phyloP scores from a whole-genome alignment of 2,113 vertebrate species.

The Gnathonemus echidnorhynchus region DNA sequence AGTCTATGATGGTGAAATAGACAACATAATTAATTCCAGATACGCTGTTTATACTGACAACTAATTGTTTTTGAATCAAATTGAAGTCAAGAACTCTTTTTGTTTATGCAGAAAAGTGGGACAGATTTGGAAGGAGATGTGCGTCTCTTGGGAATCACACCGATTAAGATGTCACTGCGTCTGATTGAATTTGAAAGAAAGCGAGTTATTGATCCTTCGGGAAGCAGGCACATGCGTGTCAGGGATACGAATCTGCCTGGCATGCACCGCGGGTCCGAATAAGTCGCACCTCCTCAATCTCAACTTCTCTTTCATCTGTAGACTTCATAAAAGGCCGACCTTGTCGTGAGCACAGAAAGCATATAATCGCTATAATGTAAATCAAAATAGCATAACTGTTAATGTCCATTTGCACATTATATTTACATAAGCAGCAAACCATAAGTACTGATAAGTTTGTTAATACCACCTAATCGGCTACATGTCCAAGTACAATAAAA shows the following conservation, averaged over 20 bases:
- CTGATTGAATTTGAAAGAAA: constrained; percentile 22
- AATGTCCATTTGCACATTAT: neutral
- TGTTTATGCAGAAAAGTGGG: neutral
- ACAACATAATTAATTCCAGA: neutral
- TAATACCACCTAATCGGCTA: neutral
- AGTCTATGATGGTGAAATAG: neutral
- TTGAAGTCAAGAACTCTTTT: neutral
- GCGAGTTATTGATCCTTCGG: constrained; percentile 18
- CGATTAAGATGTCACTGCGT: constrained; percentile 23
- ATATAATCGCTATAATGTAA: neutral
- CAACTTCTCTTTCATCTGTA: neutral
- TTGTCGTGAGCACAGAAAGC: neutral
- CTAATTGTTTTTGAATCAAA: neutral
- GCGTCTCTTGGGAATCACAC: constrained; percentile 1
- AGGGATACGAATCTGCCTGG: neutral
- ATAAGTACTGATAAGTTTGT: neutral
- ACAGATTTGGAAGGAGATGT: constrained; percentile 13
- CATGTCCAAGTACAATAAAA: neutral
- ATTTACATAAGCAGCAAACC: neutral
- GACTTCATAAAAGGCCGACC: neutral
- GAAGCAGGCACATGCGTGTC: neutral
- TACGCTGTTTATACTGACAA: neutral
- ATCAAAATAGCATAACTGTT: neutral
- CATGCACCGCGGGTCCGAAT: neutral
- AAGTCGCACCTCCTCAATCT: neutral